Percentiles rank a stretch among this genome's conserved stretches.
phyloP scores from a whole-genome alignment of 2,888 invertebrate genomes.

The Yponomeuta cagnagella region DNA sequence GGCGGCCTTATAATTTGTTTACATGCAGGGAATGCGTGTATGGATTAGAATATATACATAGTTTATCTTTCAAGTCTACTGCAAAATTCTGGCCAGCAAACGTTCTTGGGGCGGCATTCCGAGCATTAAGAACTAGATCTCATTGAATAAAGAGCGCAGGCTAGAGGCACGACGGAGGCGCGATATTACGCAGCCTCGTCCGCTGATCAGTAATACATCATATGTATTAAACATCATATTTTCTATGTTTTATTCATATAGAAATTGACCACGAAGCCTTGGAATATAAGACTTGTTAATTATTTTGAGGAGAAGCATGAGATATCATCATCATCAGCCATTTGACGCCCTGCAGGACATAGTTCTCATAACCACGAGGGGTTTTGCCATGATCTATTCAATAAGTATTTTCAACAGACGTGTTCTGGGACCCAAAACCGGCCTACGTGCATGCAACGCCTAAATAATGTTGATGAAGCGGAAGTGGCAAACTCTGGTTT shows the following conservation, averaged over 20 bases:
- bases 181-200: slow-evolving; percentile 21
- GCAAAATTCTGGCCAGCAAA: not conserved
- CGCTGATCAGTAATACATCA: slow-evolving; percentile 45
- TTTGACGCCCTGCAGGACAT: too few relatives aligned
- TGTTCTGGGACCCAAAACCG: too few relatives aligned
- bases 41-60: not conserved
- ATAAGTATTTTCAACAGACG: too few relatives aligned
- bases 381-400: too few relatives aligned
- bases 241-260: slow-evolving; percentile 57
- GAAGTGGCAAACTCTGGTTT: too few relatives aligned
- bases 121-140: slow-evolving; percentile 20
- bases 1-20: too few relatives aligned
- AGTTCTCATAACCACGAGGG: too few relatives aligned
- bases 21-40: too few relatives aligned
- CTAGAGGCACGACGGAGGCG: slow-evolving; percentile 7
- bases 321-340: too few relatives aligned
- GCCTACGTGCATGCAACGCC: too few relatives aligned
- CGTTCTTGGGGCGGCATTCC: slow-evolving; percentile 19
- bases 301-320: too few relatives aligned
- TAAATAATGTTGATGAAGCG: too few relatives aligned
- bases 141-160: slow-evolving; percentile 20
- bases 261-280: slow-evolving; percentile 35
- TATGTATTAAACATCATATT: slow-evolving; percentile 23
- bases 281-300: not conserved
- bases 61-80: not conserved